Base-by-base conservation (phyloP, 2,888 invertebrate genomes). In the Cataglyphis altisquamis region DNA sequence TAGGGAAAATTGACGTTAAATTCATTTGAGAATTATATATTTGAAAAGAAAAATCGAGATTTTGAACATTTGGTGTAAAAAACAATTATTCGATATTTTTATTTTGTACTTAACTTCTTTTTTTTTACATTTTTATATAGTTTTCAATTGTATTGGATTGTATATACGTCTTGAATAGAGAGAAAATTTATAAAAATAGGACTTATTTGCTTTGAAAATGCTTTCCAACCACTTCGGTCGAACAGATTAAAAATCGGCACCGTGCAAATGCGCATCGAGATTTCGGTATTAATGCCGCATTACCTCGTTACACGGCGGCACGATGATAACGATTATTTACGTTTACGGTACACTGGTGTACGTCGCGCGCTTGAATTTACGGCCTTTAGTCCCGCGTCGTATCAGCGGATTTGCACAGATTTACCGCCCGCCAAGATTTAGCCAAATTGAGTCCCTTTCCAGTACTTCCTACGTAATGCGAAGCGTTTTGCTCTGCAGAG, bases 291-390 rank as follows among this genome's bases (percentile, higher is more conserved):
- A 80, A 80, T 78, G 78, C 70, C 78, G 78, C 60, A 80, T 80
- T 80, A 80, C 60, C 70, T 32, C 45, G 60, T 70, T 80, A 70
- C 70, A 77, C 21, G 29, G 29, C 39, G 60, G 78, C 60, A 80
- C 72, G 78, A 70, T 80, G 78, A 80, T 80, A 80, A 80, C 78
- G 70, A 80, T 80, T 80, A 80, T 80, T 80, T 80, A 80, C 78
- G 78, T 80, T 80, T 80, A 80, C 60, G 70, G 32, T 70, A 70
- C 78, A 70, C 78, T 9, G 72, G 72, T 70, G 60, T 78, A 57
- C 32, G 41, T 78, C 57, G 78, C 52, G 70, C 57, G 78, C 41
- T 45, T 45, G 60, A 80, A 80, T 80, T 80, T 80, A 80, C 78
- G 72, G 78, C 78, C 72, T 80, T 80, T 80, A 70, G 78, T 70